phyloP scores from a whole-genome alignment of 2,888 invertebrate species.

The Dysmachus trigonus region DNA sequence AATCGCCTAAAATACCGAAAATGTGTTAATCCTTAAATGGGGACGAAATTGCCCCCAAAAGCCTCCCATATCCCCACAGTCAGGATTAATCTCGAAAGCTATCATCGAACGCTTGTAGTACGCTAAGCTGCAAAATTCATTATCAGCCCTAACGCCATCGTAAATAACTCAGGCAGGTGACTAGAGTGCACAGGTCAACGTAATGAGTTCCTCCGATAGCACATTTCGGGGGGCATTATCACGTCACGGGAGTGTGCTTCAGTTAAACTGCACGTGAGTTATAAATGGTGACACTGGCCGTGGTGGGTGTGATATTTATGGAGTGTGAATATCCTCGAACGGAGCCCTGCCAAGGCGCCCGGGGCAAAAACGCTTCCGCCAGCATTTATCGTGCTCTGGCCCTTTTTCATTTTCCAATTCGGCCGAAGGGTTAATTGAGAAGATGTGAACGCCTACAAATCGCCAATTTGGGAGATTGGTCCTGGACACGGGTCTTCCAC shows the following conservation, averaged over 20 bases:
- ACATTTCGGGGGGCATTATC: conserved; percentile 14
- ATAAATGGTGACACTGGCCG: conserved; percentile 30
- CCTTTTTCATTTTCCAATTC: background rate
- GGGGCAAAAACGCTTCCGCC: background rate
- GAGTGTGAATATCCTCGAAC: conserved; percentile 15
- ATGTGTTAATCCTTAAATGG: conserved; percentile 1
- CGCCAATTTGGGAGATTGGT: background rate
- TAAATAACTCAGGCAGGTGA: conserved; percentile 39
- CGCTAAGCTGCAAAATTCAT: conserved; percentile 5
- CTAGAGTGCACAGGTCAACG: conserved; percentile 28
- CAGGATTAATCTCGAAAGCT: conserved; percentile 21
- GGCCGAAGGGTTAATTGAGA: background rate
- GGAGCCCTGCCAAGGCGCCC: background rate
- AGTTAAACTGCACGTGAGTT: conserved; percentile 22
- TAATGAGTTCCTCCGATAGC: conserved; percentile 27
- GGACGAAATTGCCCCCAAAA: background rate
- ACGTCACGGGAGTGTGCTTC: conserved; percentile 11
- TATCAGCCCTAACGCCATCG: conserved; percentile 19
- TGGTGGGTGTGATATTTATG: conserved; percentile 24
- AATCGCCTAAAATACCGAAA: background rate
- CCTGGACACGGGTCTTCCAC: background rate
- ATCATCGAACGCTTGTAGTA: conserved; percentile 23
- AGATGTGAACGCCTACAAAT: background rate
- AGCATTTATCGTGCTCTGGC: background rate
- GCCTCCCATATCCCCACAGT: background rate